Evolutionary conservation across 2,113 vertebrate species (phyloP), one percentile per base, ranked within the genome.

Genomic region (Xiphophorus maculatus): DNA sequence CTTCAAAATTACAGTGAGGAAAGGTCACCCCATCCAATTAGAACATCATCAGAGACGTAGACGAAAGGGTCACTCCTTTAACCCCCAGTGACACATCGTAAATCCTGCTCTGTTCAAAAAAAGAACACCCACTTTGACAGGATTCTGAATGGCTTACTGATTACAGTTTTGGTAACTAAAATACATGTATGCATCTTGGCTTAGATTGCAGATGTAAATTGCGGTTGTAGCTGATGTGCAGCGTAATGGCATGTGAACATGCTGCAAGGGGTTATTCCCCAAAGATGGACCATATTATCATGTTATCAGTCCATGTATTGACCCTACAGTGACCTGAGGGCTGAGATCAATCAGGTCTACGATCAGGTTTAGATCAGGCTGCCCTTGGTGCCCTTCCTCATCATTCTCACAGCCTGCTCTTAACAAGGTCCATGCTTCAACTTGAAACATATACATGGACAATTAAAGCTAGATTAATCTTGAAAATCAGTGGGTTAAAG

Each of bases 11-110:
- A 89, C 90, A 90, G 87, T 80, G 83, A 87, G 33, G 82, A 90
- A 92, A 92, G 93, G 91, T 92, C 89, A 92, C 87, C 83, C 82
- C 69, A 88, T 91, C 90, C 90, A 94, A 94, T 94, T 93, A 94
- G 90, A 90, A 84, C 76, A 81, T 90, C 87, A 88, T 93, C 88
- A 88, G 80, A 63, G 71, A 90, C 80, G 84, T 84, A 84, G 79
- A 80, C 83, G 14, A 12, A 30, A 83, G 82, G 81, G 88, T 88
- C 89, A 85, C 78, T 78, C 85, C 29, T 77, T 71, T 73, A 14
- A 80, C 40, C 79, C 82, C 76, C 70, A 63, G 69, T 35, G 74
- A 71, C 75, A 69, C 63, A 68, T 81, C 63, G 32, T 89, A 90
- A 91, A 92, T 89, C 77, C 77, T 54, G 12, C 48, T 62, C 72